phyloP scores from a whole-genome alignment of 2,113 vertebrate genomes.

The Pituophis catenifer region DNA sequence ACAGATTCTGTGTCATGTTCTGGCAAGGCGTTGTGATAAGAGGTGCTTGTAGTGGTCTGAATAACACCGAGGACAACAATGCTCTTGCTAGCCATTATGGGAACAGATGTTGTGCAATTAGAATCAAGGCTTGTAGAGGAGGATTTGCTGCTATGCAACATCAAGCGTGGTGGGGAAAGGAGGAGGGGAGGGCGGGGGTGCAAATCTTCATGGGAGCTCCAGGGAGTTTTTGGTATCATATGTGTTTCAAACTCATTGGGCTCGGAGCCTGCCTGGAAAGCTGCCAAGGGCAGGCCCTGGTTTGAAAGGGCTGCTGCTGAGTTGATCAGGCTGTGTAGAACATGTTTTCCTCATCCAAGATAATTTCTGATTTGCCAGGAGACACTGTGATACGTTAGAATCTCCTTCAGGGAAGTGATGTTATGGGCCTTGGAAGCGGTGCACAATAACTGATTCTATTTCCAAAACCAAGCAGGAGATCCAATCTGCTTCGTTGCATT shows the following conservation, averaged over 20 bases:
- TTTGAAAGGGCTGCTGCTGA: slow-evolving; percentile 35
- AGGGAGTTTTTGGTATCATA: slow-evolving; percentile 72
- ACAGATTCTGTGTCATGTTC: slow-evolving; percentile 89
- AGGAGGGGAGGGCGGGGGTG: slow-evolving; percentile 27
- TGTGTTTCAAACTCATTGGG: slow-evolving; percentile 59
- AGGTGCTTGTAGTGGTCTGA: slow-evolving; percentile 86
- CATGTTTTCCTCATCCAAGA: slow-evolving; percentile 30
- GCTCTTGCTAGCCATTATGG: slow-evolving; percentile 82
- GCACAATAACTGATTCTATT: neutral
- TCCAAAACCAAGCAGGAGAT: neutral
- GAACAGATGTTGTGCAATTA: slow-evolving; percentile 87
- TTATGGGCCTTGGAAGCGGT: neutral
- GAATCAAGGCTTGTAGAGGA: slow-evolving; percentile 73
- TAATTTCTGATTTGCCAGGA: neutral
- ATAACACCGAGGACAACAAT: slow-evolving; percentile 84
- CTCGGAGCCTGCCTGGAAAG: slow-evolving; percentile 61
- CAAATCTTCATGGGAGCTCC: slow-evolving; percentile 64
- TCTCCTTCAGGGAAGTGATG: rapidly evolving
- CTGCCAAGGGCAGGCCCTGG: slow-evolving; percentile 58
- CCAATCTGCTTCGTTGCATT: neutral
- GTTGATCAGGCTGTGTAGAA: slow-evolving; percentile 32
- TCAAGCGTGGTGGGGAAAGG: slow-evolving; percentile 53
- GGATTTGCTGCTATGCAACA: slow-evolving; percentile 80
- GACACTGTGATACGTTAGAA: neutral
- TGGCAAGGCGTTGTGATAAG: slow-evolving; percentile 84